Evolutionary conservation across 2,797 vertebrate species (phyloP).

Genomic region (Gambelia wislizenii): DNA sequence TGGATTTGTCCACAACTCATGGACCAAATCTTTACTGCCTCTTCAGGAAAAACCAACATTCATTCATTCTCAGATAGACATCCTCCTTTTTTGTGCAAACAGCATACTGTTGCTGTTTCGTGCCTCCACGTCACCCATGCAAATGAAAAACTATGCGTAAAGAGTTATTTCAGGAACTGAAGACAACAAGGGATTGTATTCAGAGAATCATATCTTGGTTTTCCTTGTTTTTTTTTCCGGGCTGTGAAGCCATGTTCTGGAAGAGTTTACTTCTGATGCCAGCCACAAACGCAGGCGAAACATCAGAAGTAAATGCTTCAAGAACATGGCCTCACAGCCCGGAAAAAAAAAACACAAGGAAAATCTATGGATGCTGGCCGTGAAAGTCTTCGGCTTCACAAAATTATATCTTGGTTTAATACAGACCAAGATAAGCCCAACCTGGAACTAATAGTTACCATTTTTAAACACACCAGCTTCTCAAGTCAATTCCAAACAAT

Average conservation of each 20-base stretch:
- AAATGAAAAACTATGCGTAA: slow-evolving; percentile 65
- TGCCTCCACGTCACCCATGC: too few relatives aligned
- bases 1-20: slow-evolving; percentile 68
- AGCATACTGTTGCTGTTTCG: too few relatives aligned
- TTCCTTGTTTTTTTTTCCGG: too few relatives aligned
- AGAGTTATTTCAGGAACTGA: slow-evolving; percentile 55
- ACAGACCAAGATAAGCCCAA: neutral
- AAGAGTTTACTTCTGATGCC: too few relatives aligned
- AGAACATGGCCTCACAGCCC: too few relatives aligned
- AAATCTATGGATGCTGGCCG: too few relatives aligned
- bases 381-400: too few relatives aligned
- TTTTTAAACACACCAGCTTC: neutral
- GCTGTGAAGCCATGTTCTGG: too few relatives aligned
- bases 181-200: slow-evolving; percentile 48
- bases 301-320: too few relatives aligned
- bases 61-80: slow-evolving; percentile 67
- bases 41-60: slow-evolving; percentile 69
- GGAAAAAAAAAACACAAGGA: too few relatives aligned
- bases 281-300: too few relatives aligned
- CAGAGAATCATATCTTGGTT: slow-evolving; percentile 29
- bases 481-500: neutral
- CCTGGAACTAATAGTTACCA: neutral
- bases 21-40: slow-evolving; percentile 66
- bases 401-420: slow-evolving; percentile 16
- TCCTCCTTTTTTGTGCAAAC: slow-evolving; percentile 63